Evolutionary conservation across 1,140 invertebrate genomes (phyloP).

Genomic region (Metaphire vulgaris): DNA sequence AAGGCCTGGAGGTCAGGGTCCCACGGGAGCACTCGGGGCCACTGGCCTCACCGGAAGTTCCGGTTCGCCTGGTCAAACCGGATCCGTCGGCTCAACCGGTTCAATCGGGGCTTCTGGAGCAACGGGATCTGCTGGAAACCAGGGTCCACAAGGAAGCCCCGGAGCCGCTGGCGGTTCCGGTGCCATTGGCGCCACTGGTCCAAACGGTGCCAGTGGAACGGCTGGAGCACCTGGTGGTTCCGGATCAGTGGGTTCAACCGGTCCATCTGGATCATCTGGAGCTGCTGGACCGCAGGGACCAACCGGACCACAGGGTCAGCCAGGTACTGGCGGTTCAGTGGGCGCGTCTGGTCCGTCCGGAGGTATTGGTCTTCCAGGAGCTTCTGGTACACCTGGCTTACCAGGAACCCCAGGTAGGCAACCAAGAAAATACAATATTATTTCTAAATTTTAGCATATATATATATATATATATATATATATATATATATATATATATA

Average conservation of each 20-base stretch:
- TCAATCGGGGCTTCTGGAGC: background rate
- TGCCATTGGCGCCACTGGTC: conserved; percentile 1
- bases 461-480: too few species aligned
- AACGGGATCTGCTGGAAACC: background rate
- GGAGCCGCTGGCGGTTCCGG: conserved; percentile 1
- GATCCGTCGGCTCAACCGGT: background rate
- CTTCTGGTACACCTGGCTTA: too few species aligned
- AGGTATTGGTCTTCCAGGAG: too few species aligned
- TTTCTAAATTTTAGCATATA: too few species aligned
- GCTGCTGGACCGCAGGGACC: background rate
- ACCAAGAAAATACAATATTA: too few species aligned
- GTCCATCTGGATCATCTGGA: background rate
- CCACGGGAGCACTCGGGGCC: background rate
- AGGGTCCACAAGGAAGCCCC: conserved; percentile 5
- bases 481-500: too few species aligned
- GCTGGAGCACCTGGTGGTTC: background rate
- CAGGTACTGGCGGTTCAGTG: background rate
- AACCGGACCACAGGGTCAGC: background rate
- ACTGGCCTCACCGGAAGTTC: background rate
- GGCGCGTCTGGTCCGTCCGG: background rate
- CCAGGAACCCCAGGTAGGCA: too few species aligned
- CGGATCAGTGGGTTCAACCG: background rate
- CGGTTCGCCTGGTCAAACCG: background rate
- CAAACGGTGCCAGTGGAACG: conserved; percentile 13
- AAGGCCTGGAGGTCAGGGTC: too few species aligned